Percentiles rank a stretch among this genome's conserved stretches.
Conservation (phyloP, 2,797 vertebrate species). For the Enteromius thamalakanensis region DNA sequence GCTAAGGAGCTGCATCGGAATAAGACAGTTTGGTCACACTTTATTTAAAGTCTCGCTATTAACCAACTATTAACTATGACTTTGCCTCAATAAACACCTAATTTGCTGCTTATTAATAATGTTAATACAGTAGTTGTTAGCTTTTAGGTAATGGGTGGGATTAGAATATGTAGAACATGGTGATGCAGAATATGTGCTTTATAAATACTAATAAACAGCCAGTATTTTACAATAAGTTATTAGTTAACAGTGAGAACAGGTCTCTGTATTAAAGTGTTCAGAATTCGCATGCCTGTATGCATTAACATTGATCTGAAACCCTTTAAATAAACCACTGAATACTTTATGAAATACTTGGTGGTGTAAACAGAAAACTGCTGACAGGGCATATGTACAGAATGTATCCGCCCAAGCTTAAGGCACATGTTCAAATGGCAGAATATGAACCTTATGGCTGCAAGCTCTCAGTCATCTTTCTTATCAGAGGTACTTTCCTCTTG, state of each 20-base stretch:
- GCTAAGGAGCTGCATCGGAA: background rate
- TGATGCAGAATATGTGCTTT: background rate
- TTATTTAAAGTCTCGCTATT: background rate
- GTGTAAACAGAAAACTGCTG: background rate
- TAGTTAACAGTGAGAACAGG: background rate
- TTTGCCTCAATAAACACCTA: background rate
- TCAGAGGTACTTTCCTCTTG: slow-evolving; percentile 83
- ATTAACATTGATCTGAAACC: background rate
- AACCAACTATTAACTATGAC: background rate
- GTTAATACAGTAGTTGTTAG: no score
- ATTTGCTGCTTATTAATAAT: no score
- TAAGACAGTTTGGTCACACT: background rate
- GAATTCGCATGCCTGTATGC: background rate
- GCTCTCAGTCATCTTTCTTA: slow-evolving; percentile 91
- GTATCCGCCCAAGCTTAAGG: background rate
- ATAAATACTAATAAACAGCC: background rate
- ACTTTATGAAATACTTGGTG: slow-evolving; percentile 4
- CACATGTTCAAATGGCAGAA: slow-evolving; percentile 9
- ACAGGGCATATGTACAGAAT: background rate
- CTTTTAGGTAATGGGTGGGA: background rate
- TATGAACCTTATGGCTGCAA: background rate
- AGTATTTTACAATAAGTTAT: background rate
- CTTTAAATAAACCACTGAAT: slow-evolving; percentile 27
- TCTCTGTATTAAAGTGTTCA: background rate
- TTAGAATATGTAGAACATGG: background rate